These are phyloP conservation scores for Sciaenops ocellatus DNA, from an alignment of 2,797 vertebrate species.

Conservation along the genomic window DNA sequence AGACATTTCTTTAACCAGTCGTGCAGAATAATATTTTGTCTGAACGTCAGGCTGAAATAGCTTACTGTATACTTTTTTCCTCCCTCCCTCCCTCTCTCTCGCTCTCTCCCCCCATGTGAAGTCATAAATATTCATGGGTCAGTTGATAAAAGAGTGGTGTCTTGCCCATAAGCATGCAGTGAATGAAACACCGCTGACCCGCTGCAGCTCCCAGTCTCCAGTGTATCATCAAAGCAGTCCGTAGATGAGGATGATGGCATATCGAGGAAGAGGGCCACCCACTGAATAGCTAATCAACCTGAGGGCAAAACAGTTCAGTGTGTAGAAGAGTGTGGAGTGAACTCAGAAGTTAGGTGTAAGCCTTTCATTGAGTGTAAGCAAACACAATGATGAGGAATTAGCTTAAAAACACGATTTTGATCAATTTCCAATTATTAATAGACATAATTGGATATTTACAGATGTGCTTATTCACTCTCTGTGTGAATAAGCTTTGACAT, in stretches of 20 bases:
- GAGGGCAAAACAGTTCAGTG: constrained; percentile 36
- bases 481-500: not conserved
- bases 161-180: constrained; percentile 55
- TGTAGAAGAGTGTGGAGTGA: constrained; percentile 24
- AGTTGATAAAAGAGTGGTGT: constrained; percentile 61
- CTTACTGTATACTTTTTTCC: constrained; percentile 46
- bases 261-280: constrained; percentile 48
- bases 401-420: constrained; percentile 2
- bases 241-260: constrained; percentile 51
- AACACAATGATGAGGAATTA: not conserved
- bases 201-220: constrained; percentile 52
- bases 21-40: constrained; percentile 57
- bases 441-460: constrained; percentile 17
- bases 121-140: constrained; percentile 72
- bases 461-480: constrained; percentile 16
- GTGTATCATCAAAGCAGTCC: constrained; percentile 69
- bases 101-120: constrained; percentile 14
- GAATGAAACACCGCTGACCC: constrained; percentile 49
- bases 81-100: not conserved
- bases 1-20: constrained; percentile 43
- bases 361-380: constrained; percentile 7
- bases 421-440: not conserved
- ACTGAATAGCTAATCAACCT: constrained; percentile 60
- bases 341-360: constrained; percentile 34
- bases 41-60: constrained; percentile 42